Evolutionary conservation across 2,113 vertebrate genomes (phyloP), one percentile per base, ranked within the genome.

Genomic region (Catagonus wagneri): DNA sequence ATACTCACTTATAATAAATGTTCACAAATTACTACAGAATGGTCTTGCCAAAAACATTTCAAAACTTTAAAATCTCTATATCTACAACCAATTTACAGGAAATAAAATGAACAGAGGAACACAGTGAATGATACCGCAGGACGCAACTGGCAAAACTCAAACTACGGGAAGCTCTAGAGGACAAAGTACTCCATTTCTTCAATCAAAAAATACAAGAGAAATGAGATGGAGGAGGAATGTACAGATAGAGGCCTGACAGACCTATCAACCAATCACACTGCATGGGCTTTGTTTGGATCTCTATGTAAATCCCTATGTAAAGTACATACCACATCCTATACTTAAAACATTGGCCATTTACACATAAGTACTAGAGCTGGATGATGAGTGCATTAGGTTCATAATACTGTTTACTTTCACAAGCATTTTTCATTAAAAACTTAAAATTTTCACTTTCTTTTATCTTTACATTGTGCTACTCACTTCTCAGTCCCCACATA

Each of bases 1-100:
- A 65, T 71, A 86, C 86, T 89, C 89, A 91, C 8, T 39, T 94
- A 60, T 78, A 32, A 68, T 50, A 78, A 87, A 89, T 81, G 22
- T 56, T 89, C 60, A 60, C 78, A 81, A 88, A 72, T 72, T 36
- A 74, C 27, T 96, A 69, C 39, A 32, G 94, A 86, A 32, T 4
- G 89, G 54, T 80, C 23, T 92, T 92, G 61, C 25, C 52, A 89
- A 96, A 83, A 90, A 61, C n/a, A 72, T 25, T 56, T 34, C 19
- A 76, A 74, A 93, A 54, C 27, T 89, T 84, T 56, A 66, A 81
- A 93, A 25, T 16, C 65, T 96, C 65, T 69, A 39, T 13, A 66
- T 61, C 22, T 81, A 71, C 27, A 63, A 85, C 56, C 44, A 94
- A 65, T 79, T 89, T 74, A 92, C 0, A 93, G 68, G 19, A 96